Base-by-base conservation (phyloP, 2,113 vertebrate species). In the Raja brachyura region DNA sequence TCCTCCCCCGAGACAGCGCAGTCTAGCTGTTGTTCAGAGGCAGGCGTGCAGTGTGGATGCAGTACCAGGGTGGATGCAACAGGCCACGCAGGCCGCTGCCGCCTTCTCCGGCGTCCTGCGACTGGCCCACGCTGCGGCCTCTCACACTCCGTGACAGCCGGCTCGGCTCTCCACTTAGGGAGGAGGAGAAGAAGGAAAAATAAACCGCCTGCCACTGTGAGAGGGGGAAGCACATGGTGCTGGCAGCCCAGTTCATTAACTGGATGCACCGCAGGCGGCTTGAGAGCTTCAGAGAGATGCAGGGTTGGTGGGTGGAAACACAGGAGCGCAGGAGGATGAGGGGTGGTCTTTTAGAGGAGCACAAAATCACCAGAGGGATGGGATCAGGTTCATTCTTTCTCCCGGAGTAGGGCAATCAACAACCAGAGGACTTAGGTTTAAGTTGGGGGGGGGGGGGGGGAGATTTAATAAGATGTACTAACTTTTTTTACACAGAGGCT, bases 71-170 rank as follows among this genome's bases (percentile, higher is more conserved):
- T 94, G 86, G 63, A n/a, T 95, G 94, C 94, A 95, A 95, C 93
- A 94, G 94, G 94, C 94, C 95, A 95, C 95, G 95, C 95, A 94
- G 94, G 93, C 94, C 94, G 94, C 94, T 94, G 94, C 94, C 39
- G 3, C 39, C 39, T 94, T 95, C 95, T 95, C 18, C 93, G 31
- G 95, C 95, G 86, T 95, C 95, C 94, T 96, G 96, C 96, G 96
- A 97, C 96, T 96, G 96, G 96, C 95, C 95, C 94, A n/a, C 94
- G 95, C 94, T 94, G 94, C 39, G 39, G 39, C 95, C 95, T 95
- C 95, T 95, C 95, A 96, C 96, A 95, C 96, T 0, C 94, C 95
- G 10, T 95, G 95, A 95, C 94, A 74, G 94, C 94, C 95, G 48
- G 25, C 7, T 28, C 73, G 33, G 22, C 90, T 70, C 28, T 14